These are phyloP conservation scores for Chrysina gloriosa DNA, from an alignment of 2,888 invertebrate genomes.

Conservation along the genomic window DNA sequence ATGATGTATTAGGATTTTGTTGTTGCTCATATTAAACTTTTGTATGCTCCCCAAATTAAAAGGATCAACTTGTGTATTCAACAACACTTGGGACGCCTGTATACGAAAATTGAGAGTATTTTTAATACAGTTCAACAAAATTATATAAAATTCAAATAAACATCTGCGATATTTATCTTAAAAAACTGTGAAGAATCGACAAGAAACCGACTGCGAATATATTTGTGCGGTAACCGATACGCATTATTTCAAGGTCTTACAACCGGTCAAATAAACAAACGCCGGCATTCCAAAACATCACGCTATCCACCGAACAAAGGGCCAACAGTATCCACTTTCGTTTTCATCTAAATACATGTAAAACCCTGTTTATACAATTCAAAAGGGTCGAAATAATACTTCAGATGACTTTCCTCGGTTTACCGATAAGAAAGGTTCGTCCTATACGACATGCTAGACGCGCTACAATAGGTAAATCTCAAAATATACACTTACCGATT, in stretches of 20 bases:
- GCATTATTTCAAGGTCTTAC: conserved; percentile 42
- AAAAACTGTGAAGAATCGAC: too few relatives aligned
- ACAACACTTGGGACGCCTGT: too few relatives aligned
- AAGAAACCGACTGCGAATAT: too few relatives aligned
- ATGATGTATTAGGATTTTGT: too few relatives aligned
- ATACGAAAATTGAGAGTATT: too few relatives aligned
- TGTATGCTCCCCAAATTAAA: too few relatives aligned
- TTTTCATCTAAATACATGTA: conserved; percentile 23
- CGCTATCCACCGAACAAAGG: conserved; percentile 2
- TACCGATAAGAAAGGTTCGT: background rate
- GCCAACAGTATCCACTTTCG: conserved; percentile 37
- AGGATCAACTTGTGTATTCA: too few relatives aligned
- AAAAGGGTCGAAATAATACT: too few relatives aligned
- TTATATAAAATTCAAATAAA: too few relatives aligned
- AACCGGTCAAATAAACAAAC: conserved; percentile 34
- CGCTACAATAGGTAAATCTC: conserved; percentile 8
- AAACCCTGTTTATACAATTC: background rate
- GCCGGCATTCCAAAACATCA: conserved; percentile 21
- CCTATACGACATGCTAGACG: background rate
- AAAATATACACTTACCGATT: conserved; percentile 57
- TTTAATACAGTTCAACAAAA: too few relatives aligned
- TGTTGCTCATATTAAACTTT: too few relatives aligned
- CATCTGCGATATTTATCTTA: too few relatives aligned
- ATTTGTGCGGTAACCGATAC: conserved; percentile 16
- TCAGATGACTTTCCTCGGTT: background rate